Evolutionary conservation across 2,113 vertebrate genomes (phyloP).

Genomic region (Dicaeum eximium): DNA sequence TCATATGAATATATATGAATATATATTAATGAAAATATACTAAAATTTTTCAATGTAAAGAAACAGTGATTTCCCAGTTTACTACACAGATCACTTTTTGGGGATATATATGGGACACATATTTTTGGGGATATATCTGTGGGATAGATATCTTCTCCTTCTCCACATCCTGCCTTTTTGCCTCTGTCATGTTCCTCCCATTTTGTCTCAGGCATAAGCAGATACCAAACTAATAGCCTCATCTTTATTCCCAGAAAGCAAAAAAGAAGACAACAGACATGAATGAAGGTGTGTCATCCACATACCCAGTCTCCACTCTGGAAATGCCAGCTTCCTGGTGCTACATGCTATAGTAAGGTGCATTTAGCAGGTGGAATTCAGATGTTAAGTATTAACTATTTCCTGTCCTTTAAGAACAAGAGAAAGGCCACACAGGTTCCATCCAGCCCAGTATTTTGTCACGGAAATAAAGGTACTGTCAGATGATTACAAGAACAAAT

Average conservation of each 20-base stretch:
- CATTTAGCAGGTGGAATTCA: not conserved
- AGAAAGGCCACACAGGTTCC: not conserved
- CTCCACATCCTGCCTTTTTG: not conserved
- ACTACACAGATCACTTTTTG: not conserved
- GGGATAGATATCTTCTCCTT: not conserved
- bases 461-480: not conserved
- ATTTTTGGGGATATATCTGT: no score
- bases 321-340: not conserved
- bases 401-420: not conserved
- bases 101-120: no score
- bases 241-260: not conserved
- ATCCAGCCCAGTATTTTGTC: not conserved
- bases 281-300: not conserved
- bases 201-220: not conserved
- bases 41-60: not conserved
- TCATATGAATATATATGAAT: no score
- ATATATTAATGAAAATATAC: not conserved
- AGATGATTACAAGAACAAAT: not conserved
- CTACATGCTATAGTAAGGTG: not conserved
- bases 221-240: not conserved
- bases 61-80: not conserved
- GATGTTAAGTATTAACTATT: not conserved
- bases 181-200: not conserved
- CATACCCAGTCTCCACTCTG: not conserved
- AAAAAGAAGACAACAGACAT: not conserved